A percentile compares a stretch with the other conserved stretches of the same genome.
Evolutionary conservation across 2,888 invertebrate species (phyloP).

Genomic region (Formica aserva): DNA sequence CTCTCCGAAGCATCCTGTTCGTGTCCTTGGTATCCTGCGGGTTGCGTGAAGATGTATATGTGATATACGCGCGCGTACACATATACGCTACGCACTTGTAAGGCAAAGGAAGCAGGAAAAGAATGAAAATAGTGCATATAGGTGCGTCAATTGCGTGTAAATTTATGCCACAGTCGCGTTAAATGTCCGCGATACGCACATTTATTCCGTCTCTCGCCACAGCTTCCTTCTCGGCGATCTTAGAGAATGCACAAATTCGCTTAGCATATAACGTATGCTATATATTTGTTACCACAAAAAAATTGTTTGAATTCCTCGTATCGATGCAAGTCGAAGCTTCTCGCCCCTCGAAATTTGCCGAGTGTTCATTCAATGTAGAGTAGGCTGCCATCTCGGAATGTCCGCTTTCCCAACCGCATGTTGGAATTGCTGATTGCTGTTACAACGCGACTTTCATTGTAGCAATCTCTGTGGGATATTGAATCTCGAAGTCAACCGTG

Average conservation of each 20-base stretch:
- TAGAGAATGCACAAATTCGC: slow-evolving; percentile 22
- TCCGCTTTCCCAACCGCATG: slow-evolving; percentile 36
- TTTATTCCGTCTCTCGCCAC: slow-evolving; percentile 61
- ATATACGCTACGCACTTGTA: slow-evolving; percentile 28
- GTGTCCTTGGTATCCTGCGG: slow-evolving; percentile 20
- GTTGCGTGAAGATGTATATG: neutral
- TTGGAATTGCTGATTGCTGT: slow-evolving; percentile 43
- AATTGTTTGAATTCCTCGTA: slow-evolving; percentile 22
- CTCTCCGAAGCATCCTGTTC: neutral
- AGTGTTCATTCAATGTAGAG: slow-evolving; percentile 51
- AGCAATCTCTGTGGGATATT: slow-evolving; percentile 25
- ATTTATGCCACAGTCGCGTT: slow-evolving; percentile 80
- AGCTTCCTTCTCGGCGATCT: neutral
- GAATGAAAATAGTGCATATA: slow-evolving; percentile 40
- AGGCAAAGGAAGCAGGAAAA: slow-evolving; percentile 55
- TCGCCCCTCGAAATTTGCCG: slow-evolving; percentile 32
- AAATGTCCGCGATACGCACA: slow-evolving; percentile 78
- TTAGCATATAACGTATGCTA: slow-evolving; percentile 24
- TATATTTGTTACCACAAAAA: slow-evolving; percentile 23
- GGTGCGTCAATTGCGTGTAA: slow-evolving; percentile 77
- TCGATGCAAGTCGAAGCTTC: slow-evolving; percentile 2
- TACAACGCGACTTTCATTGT: slow-evolving; percentile 13
- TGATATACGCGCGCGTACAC: neutral
- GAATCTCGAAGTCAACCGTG: slow-evolving; percentile 28
- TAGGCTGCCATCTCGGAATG: slow-evolving; percentile 47